Conservation (phyloP, 2,113 vertebrate genomes). For the Sinocyclocheilus anshuiensis region DNA sequence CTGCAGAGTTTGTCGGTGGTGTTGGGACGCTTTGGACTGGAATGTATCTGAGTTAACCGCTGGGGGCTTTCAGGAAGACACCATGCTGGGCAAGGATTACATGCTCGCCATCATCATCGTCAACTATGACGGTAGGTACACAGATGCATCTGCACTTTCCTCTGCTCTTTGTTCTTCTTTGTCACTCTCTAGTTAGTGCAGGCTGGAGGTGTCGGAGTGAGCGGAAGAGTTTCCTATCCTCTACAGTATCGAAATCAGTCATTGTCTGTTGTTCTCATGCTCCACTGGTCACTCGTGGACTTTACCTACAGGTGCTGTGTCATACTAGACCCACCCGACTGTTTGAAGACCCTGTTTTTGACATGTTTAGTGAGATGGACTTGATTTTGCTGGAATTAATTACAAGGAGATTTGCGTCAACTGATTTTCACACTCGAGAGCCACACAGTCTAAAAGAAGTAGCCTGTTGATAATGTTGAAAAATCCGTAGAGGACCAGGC, state of each 20-base stretch:
- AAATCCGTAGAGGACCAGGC: neutral
- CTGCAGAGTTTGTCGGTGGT: constrained; percentile 44
- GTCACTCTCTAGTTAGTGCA: neutral
- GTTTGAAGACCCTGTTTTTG: neutral
- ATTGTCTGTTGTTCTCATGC: constrained; percentile 6
- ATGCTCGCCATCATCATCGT: constrained; percentile 95
- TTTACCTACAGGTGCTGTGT: constrained; percentile 36
- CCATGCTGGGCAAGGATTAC: constrained; percentile 95
- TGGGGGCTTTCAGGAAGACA: constrained; percentile 61
- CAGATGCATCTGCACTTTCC: neutral
- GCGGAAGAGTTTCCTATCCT: neutral
- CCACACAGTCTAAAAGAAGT: neutral
- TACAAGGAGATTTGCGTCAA: neutral
- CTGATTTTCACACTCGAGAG: neutral
- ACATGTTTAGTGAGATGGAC: neutral
- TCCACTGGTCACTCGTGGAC: neutral
- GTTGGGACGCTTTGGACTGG: constrained; percentile 53
- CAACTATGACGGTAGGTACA: constrained; percentile 89
- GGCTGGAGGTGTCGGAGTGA: neutral
- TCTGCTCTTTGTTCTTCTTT: constrained; percentile 1
- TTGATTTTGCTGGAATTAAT: neutral
- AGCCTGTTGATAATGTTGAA: constrained; percentile 4
- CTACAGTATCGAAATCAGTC: neutral
- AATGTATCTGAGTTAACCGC: constrained; percentile 61
- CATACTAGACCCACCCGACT: neutral